Conservation (phyloP, 2,113 vertebrate genomes). For the Gnathonemus echidnorhynchus region DNA sequence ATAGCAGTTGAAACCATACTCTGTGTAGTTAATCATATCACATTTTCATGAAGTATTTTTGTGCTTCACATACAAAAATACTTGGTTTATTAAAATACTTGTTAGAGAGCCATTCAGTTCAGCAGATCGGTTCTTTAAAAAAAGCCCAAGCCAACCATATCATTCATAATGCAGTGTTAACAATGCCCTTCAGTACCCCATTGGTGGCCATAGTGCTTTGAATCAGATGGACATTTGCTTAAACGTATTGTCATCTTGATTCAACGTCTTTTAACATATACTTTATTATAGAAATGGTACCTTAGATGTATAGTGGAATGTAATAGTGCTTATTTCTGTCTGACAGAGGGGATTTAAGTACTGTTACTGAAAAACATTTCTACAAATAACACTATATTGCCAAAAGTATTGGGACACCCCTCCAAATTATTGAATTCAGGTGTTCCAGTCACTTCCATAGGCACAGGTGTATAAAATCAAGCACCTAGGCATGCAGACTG, state of each 20-base stretch:
- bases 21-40: background rate
- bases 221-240: background rate
- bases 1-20: background rate
- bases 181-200: background rate
- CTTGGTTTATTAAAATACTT: background rate
- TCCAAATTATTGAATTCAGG: too few species aligned
- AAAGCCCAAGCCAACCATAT: background rate
- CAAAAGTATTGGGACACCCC: too few species aligned
- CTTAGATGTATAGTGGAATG: background rate
- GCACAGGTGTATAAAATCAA: too few species aligned
- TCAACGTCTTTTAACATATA: background rate
- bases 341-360: background rate
- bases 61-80: background rate
- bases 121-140: background rate
- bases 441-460: too few species aligned
- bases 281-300: background rate
- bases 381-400: background rate
- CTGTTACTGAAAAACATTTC: background rate
- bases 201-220: background rate
- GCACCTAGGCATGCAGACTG: too few species aligned
- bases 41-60: background rate
- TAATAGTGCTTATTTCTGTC: background rate
- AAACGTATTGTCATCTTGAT: background rate
- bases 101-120: background rate
- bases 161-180: background rate